Evolutionary conservation across 2,888 invertebrate genomes (phyloP).

Genomic region (Drosophila flavopinicola): DNA sequence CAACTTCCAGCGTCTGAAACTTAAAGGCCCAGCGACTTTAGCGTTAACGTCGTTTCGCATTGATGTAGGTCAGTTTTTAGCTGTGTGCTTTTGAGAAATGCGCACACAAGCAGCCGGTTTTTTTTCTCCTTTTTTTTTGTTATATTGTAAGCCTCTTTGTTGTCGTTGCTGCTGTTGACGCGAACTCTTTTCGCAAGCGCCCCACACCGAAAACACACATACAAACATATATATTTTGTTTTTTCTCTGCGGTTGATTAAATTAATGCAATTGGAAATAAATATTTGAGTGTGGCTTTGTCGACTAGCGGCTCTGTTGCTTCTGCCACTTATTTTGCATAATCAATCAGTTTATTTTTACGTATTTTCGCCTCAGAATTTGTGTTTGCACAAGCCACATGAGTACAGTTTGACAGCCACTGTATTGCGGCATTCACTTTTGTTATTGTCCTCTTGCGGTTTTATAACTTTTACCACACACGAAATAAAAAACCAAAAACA

Average conservation of each 20-base stretch:
- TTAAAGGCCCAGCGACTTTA: slow-evolving; percentile 48
- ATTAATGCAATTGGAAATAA: slow-evolving; percentile 66
- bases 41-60: slow-evolving; percentile 49
- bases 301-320: slow-evolving; percentile 37
- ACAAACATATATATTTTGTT: slow-evolving; percentile 13
- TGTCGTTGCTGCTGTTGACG: slow-evolving; percentile 29
- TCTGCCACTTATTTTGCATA: slow-evolving; percentile 53
- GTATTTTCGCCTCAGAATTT: slow-evolving; percentile 47
- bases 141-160: slow-evolving; percentile 25
- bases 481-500: slow-evolving; percentile 8
- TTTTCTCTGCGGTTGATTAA: slow-evolving; percentile 37
- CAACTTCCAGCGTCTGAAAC: slow-evolving; percentile 36
- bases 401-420: slow-evolving; percentile 20
- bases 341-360: slow-evolving; percentile 26
- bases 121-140: slow-evolving; percentile 15
- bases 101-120: slow-evolving; percentile 65
- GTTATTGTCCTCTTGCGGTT: slow-evolving; percentile 33
- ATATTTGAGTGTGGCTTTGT: slow-evolving; percentile 25
- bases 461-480: slow-evolving; percentile 67
- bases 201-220: slow-evolving; percentile 22
- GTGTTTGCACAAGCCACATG: slow-evolving; percentile 43
- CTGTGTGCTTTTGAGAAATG: slow-evolving; percentile 65
- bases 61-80: slow-evolving; percentile 80
- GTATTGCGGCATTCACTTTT: slow-evolving; percentile 42
- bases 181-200: slow-evolving; percentile 67